Evolutionary conservation across 1,140 invertebrate genomes (phyloP), one percentile per base, ranked within the genome.

Genomic region (Drosophila ficusphila): DNA sequence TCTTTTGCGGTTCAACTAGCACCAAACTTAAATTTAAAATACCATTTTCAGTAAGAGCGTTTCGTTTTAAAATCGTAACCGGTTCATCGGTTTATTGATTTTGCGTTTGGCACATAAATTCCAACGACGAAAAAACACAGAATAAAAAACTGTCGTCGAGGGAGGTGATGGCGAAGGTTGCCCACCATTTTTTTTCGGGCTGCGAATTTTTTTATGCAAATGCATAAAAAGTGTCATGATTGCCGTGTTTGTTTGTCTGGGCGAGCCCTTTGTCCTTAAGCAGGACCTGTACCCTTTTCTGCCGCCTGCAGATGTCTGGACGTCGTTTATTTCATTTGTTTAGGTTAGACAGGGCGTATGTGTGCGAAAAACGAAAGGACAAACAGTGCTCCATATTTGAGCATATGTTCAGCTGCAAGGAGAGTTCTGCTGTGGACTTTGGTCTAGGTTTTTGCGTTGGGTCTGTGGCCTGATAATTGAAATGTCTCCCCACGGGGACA

Each of bases 181-280:
- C 16, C 53, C 11, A 34, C 21, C 39, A 23, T 18, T 5, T 38
- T 62, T 48, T 68, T 65, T 65, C 27, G 53, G 54, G 29, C 64
- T 42, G 62, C 27, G 16, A n/a, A 57, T 65, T 76, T 81, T 70
- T 71, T 75, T 85, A 85, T 85, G 81, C 81, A 85, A 85, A 85
- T 86, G 82, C 77, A 74, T 79, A 81, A 88, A 86, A 86, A 86
- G 77, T 86, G 81, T 86, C 79, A 85, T 85, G 79, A 85, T 85
- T 85, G 81, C 76, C 76, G 81, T 85, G 71, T 85, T 85, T 85
- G 79, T 85, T 86, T 86, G 72, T 60, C 65, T 57, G 60, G 19
- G 25, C 49, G 23, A 53, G 56, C 71, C 21, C 64, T 51, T 67
- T 34, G 36, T 56, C 53, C 69, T 64, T 25, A 51, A 65, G 62